Evolutionary conservation across 1,140 invertebrate species (phyloP), one percentile per base, ranked within the genome.

Genomic region (Asbolus verrucosus): DNA sequence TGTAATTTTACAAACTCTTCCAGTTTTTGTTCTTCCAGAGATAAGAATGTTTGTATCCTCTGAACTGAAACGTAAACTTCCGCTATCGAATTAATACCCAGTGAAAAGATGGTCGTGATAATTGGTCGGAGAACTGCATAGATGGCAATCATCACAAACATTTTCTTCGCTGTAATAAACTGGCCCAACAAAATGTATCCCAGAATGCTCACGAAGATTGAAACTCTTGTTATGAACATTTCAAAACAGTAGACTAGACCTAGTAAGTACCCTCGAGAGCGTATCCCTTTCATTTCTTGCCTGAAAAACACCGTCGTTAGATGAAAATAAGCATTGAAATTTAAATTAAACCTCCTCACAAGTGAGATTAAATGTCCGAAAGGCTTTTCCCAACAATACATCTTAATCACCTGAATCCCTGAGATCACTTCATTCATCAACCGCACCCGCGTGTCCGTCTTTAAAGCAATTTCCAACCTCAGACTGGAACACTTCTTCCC

Each of bases 381-480:
- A 0, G 89, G 87, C 70, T 88, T 88, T 79, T 92, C 91, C 91
- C 91, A 92, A 0, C 89, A 87, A 75, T 92, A 92, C 91, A 94
- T 93, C 84, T 94, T 94, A 73, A 94, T 93, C 2, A 94, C 86
- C 74, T 88, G 86, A 54, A 89, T 88, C 0, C 89, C 90, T 0
- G 83, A 84, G 0, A 95, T 88, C 33, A 95, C 91, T 78, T 95
- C 93, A 76, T 92, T 94, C 86, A 94, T 95, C 8, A 94, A 81
- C 13, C 91, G 85, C 0, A 96, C 91, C 16, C 94, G 83, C 73
- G 93, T 90, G 79, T 96, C 94, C 0, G 92, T 95, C 1, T 87
- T 81, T 14, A 86, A 81, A 0, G 91, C 90, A 0, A 90, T 92
- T 68, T 85, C 84, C 1, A 90, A 67, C 30, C 85, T 82, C 15